phyloP scores from a whole-genome alignment of 2,113 vertebrate genomes.

The Notarius quadriscutis region DNA sequence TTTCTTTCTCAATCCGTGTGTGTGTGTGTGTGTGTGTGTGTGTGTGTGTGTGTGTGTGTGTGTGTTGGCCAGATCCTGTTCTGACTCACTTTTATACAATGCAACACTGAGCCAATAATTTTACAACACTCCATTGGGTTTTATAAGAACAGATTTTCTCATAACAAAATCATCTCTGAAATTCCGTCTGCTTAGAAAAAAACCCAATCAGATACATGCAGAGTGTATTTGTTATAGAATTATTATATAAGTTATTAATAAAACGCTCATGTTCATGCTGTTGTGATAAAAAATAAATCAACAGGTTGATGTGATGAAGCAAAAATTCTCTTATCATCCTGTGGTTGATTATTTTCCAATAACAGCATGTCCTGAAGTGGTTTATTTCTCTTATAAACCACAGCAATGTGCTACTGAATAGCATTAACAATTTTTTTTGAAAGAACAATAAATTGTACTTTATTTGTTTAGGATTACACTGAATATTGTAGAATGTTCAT shows the following conservation, averaged over 20 bases:
- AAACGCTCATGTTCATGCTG: not conserved
- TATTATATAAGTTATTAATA: not conserved
- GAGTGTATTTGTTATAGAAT: not conserved
- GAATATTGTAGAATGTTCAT: not conserved
- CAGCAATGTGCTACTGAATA: no score
- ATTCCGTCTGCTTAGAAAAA: not conserved
- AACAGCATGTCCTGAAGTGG: not conserved
- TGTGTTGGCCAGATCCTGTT: not conserved
- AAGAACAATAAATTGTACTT: no score
- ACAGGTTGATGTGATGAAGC: not conserved
- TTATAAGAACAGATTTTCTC: not conserved
- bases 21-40: not conserved
- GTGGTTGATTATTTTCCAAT: not conserved
- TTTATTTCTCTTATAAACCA: not conserved
- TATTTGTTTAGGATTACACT: not conserved
- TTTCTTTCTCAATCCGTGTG: not conserved
- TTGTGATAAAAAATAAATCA: not conserved
- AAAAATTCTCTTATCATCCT: not conserved
- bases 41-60: not conserved
- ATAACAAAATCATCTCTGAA: not conserved
- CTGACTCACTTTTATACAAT: slow-evolving; percentile 36
- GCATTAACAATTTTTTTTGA: not conserved
- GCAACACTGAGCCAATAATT: slow-evolving; percentile 14
- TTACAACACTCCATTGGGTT: not conserved
- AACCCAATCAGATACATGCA: not conserved